These are phyloP conservation scores for Crocodylus rhombifer DNA, from an alignment of 2,797 vertebrate species.

Conservation along the genomic window DNA sequence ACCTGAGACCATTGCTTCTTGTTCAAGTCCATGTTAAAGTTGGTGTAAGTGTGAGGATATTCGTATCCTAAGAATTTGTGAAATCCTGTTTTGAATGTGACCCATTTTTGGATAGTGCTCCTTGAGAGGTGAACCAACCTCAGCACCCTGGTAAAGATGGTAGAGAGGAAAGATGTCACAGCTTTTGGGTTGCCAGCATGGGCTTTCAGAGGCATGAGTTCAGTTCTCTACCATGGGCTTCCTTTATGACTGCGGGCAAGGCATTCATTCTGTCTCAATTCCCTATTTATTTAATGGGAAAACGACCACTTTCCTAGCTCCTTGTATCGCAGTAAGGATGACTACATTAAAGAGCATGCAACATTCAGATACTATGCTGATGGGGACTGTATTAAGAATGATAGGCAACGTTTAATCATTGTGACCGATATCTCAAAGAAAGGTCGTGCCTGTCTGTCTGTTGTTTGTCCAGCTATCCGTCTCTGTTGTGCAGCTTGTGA, in stretches of 20 bases:
- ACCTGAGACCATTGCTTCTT: no score
- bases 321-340: not conserved
- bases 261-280: not conserved
- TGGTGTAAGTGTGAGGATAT: not conserved
- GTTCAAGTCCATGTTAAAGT: not conserved
- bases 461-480: not conserved
- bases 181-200: not conserved
- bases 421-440: not conserved
- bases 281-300: not conserved
- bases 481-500: not conserved
- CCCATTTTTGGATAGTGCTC: not conserved
- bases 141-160: not conserved
- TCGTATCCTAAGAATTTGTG: not conserved
- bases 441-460: not conserved
- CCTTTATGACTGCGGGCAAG: not conserved
- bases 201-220: not conserved
- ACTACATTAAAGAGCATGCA: not conserved
- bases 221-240: not conserved
- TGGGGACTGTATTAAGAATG: not conserved
- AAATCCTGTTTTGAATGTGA: not conserved
- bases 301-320: not conserved
- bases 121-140: not conserved
- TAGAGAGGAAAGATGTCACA: not conserved
- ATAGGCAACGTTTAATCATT: no score
- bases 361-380: not conserved